Evolutionary conservation across 37 sponge, comb jelly and placozoan species (phyloP), one percentile per base, ranked within the genome.

Genomic region (Ephydatia muelleri): DNA sequence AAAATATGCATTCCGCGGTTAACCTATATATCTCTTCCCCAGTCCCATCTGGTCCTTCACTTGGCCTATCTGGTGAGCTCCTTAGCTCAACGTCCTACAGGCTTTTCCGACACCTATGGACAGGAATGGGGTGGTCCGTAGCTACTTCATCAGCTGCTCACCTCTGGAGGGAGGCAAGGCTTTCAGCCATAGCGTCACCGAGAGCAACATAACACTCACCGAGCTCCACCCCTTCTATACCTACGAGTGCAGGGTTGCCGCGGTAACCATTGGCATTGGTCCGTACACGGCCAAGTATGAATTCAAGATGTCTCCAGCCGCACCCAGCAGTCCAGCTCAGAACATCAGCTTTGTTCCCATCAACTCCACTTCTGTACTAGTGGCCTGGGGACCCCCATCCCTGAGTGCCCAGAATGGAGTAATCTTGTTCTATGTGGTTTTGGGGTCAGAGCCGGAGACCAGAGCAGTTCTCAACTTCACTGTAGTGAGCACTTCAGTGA

Each of bases 221-320:
- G 80, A 70, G 0, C 69, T 87, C 48, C 87, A 81, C 67, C 87
- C 87, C 28, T 87, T 49, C 82, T 81, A 87, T 43, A 67, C 25
- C n/a, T 87, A 87, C 69, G 48, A 75, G 26, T 76, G 73, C 23
- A 80, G 25, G 29, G 38, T 87, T 29, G 82, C 87, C 67, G 87
- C 87, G 14, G 73, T 70, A 68, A 87, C 87, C 0, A 32, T 87
- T 5, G 87, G 68, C 65, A 65, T 28, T 38, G 87, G 87, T 14
- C 87, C 87, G 25, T 47, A 25, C 9, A 43, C 83, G 5, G 23
- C 48, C 1, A 34, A 8, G 13, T 27, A 72, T 19, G 48, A 28
- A 71, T 16, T 82, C 49, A 40, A 34, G 9, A 82, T 43, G 43
- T 43, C 43, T 6, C 43, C 43, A 43, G 43, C 43, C 43, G 43